Conservation (phyloP, 1,140 invertebrate species). For the Pteromalus puparum region DNA sequence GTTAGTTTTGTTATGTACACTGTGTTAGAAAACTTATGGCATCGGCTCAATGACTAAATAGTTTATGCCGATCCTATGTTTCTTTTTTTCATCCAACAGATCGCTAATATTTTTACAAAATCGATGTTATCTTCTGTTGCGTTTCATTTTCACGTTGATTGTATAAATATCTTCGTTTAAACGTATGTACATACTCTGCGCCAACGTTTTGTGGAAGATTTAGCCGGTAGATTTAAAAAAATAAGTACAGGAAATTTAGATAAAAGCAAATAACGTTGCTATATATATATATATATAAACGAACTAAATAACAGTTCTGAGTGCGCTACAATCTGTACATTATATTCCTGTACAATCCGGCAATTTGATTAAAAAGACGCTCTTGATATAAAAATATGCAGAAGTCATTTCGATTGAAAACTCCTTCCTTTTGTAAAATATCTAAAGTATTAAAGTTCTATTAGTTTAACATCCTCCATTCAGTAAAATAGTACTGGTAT, state of each 20-base stretch:
- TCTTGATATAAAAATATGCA: slow-evolving; percentile 60
- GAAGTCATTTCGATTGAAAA: slow-evolving; percentile 56
- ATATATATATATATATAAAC: slow-evolving; percentile 15
- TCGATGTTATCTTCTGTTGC: not conserved
- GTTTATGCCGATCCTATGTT: slow-evolving; percentile 4
- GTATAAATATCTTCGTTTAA: slow-evolving; percentile 39
- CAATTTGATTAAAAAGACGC: slow-evolving; percentile 50
- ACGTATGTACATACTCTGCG: slow-evolving; percentile 42
- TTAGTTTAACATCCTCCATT: slow-evolving; percentile 15
- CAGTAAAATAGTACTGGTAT: slow-evolving; percentile 51
- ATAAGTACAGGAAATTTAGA: slow-evolving; percentile 41
- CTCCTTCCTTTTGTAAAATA: slow-evolving; percentile 51
- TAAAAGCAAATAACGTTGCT: slow-evolving; percentile 26
- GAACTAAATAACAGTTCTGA: slow-evolving; percentile 26
- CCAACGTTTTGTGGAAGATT: slow-evolving; percentile 30
- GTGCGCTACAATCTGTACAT: slow-evolving; percentile 32
- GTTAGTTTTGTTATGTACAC: slow-evolving; percentile 48
- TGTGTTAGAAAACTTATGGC: slow-evolving; percentile 34
- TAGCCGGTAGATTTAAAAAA: not conserved
- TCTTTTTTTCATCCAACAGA: slow-evolving; percentile 30
- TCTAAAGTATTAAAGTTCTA: slow-evolving; percentile 57
- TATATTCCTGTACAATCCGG: slow-evolving; percentile 31
- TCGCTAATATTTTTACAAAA: slow-evolving; percentile 40
- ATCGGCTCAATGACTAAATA: slow-evolving; percentile 33
- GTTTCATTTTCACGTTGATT: slow-evolving; percentile 32